Evolutionary conservation across 2,113 vertebrate genomes (phyloP).

Genomic region (Eonycteris spelaea): DNA sequence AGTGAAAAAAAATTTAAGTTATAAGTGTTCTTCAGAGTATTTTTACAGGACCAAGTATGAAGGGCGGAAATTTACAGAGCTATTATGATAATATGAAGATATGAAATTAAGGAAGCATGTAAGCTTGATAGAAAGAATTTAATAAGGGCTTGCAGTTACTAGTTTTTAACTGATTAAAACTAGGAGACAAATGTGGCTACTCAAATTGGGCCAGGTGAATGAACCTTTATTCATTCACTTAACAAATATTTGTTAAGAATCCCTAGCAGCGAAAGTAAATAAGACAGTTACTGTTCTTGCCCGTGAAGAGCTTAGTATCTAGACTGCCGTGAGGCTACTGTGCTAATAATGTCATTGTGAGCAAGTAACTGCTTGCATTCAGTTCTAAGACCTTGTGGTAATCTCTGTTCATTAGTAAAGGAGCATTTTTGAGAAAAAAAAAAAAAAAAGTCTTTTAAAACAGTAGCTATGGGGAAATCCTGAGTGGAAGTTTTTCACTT

Average conservation of each 20-base stretch:
- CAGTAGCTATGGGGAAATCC: background rate
- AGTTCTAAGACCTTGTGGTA: background rate
- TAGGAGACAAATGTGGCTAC: background rate
- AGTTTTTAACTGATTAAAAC: background rate
- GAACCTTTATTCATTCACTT: background rate
- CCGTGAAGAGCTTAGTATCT: background rate
- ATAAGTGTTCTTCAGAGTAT: background rate
- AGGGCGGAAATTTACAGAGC: background rate
- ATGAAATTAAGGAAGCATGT: background rate
- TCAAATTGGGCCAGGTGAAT: background rate
- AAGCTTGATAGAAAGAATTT: background rate
- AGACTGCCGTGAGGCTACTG: background rate
- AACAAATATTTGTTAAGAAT: background rate
- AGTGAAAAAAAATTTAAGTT: background rate
- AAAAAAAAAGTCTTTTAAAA: background rate
- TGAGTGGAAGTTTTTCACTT: background rate
- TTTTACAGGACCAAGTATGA: background rate
- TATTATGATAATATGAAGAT: background rate
- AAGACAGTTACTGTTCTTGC: background rate
- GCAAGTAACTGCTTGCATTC: background rate
- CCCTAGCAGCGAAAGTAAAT: background rate
- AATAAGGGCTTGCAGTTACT: background rate
- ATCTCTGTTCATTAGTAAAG: background rate
- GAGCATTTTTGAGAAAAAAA: background rate
- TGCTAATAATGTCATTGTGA: background rate